phyloP scores from a whole-genome alignment of 2,797 vertebrate genomes.

The Channa striata region DNA sequence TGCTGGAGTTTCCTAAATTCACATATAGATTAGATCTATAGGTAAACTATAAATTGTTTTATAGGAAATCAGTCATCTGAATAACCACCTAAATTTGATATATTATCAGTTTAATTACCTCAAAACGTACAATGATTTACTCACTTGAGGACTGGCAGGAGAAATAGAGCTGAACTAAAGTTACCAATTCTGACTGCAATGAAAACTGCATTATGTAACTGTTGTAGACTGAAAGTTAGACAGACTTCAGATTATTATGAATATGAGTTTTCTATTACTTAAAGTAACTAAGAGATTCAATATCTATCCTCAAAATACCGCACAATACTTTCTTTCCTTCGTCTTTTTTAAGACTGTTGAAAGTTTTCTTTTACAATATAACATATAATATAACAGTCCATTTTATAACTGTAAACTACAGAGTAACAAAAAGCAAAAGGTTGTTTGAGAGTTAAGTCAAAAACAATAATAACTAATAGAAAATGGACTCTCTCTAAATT shows the following conservation, averaged over 20 bases:
- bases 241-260: conserved; percentile 6
- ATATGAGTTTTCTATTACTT: conserved; percentile 1
- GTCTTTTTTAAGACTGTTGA: background rate
- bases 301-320: too few relatives aligned
- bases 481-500: background rate
- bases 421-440: background rate
- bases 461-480: background rate
- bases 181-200: conserved; percentile 6
- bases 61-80: conserved; percentile 49
- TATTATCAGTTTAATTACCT: conserved; percentile 50
- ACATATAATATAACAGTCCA: background rate
- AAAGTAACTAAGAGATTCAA: background rate
- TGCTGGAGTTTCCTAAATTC: conserved; percentile 36
- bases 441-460: background rate
- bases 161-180: conserved; percentile 20
- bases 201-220: conserved; percentile 8
- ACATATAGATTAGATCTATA: conserved; percentile 52
- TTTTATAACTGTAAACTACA: background rate
- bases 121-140: conserved; percentile 41
- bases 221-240: background rate
- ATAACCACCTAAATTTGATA: conserved; percentile 43
- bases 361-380: background rate
- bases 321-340: background rate
- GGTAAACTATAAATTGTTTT: conserved; percentile 38
- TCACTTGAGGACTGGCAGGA: conserved; percentile 20